A percentile compares a stretch with the other conserved stretches of the same genome.
Evolutionary conservation across 2,797 vertebrate genomes (phyloP).

Genomic region (Thripadectes ignobilis): DNA sequence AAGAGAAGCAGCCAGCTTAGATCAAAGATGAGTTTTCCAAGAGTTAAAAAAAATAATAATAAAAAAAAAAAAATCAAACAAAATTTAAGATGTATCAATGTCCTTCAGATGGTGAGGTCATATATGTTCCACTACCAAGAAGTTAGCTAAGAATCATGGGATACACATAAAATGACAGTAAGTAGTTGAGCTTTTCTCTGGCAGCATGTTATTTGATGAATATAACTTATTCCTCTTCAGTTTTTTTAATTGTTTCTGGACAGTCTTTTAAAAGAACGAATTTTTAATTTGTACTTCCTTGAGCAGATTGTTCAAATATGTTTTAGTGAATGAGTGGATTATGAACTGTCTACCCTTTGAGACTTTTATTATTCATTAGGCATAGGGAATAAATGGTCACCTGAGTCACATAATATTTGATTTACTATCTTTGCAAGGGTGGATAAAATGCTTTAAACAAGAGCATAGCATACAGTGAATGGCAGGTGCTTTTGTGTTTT

Average conservation of each 20-base stretch:
- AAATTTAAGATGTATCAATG: accelerated
- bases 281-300: neutral
- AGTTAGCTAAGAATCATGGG: neutral
- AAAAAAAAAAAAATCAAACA: neutral
- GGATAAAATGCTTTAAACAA: neutral
- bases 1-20: neutral
- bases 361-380: neutral
- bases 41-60: neutral
- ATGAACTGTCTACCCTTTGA: neutral
- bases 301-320: neutral
- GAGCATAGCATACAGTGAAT: neutral
- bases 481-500: neutral
- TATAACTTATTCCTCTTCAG: neutral
- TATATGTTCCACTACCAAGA: neutral
- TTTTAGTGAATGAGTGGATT: neutral
- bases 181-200: neutral
- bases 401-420: neutral
- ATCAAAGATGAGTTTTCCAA: neutral
- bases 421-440: neutral
- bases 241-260: neutral
- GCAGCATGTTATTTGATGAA: neutral
- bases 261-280: neutral
- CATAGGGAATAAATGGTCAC: neutral
- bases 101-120: neutral
- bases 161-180: neutral